Base-by-base conservation (phyloP, 92 coral and sea anemone species). In the Montipora capitata region DNA sequence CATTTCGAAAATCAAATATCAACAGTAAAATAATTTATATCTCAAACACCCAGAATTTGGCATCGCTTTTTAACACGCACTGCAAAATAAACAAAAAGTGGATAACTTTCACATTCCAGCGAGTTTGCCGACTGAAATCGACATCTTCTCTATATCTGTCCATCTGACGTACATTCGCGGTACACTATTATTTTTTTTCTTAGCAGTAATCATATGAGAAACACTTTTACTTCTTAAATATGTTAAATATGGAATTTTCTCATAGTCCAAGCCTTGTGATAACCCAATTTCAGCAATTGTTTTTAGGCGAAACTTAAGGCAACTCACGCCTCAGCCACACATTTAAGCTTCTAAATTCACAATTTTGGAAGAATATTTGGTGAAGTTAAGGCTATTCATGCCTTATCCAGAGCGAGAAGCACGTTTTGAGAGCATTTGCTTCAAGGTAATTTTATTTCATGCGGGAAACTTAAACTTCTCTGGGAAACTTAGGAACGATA, bases 81-180 rank as follows among this genome's bases (percentile, higher is more conserved):
- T 44, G 51, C 51, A 44, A 44, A 44, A 44, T 44, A 44, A 44
- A 44, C 51, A 44, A 44, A 66, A 66, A 12, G 72, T 20, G 20
- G 20, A 12, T 66, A 16, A 39, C 17, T 11, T 66, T 13, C 40
- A 66, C 72, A 66, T 66, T 66, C 72, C 72, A 66, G 72, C 72
- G 72, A n/a, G 72, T 4, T 66, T 66, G 72, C 72, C 35, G 43
- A 66, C 72, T 66, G 72, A 66, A 66, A 66, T 18, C 43, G 72
- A 66, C 72, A 66, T 66, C 72, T 66, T 66, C 39, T 66, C 27
- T 20, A 20, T 39, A 18, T 4, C 43, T 18, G 40, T 18, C 27
- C 27, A 20, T 66, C 72, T 66, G 72, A 66, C 40, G 72, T n/a
- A 66, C 72, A 66, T 66, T 66, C 72, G 72, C 72, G 72, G 72